phyloP scores from a whole-genome alignment of 2,797 vertebrate genomes.

The Bufotes viridis region DNA sequence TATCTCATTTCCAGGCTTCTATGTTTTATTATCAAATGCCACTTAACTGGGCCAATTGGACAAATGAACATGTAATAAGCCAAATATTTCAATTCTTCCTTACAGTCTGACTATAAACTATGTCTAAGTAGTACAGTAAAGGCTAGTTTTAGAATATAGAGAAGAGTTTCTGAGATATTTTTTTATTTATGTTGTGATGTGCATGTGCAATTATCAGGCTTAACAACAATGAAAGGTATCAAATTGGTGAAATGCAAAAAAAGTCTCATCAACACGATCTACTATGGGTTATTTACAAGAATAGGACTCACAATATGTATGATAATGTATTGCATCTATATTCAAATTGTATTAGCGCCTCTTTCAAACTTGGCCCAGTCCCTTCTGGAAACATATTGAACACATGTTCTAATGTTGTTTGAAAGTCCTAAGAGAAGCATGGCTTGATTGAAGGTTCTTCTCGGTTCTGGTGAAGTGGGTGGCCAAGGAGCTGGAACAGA shows the following conservation, averaged over 20 bases:
- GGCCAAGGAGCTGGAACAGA: conserved; percentile 75
- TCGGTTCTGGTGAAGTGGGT: conserved; percentile 72
- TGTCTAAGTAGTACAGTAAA: background rate
- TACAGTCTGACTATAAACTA: background rate
- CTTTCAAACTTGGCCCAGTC: conserved; percentile 64
- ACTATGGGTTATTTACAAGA: background rate
- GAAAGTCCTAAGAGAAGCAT: conserved; percentile 68
- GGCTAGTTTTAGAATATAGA: background rate
- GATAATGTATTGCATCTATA: conserved; percentile 26
- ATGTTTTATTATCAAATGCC: conserved; percentile 7
- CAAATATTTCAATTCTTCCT: background rate
- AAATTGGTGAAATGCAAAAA: background rate
- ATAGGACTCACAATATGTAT: background rate
- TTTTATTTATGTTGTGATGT: background rate
- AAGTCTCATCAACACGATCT: background rate
- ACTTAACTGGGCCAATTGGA: conserved; percentile 3
- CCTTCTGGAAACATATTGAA: conserved; percentile 68
- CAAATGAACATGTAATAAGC: background rate
- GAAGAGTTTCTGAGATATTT: background rate
- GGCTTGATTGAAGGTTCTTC: conserved; percentile 71
- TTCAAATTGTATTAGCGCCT: conserved; percentile 41
- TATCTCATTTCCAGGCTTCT: conserved; percentile 35
- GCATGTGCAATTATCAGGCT: background rate
- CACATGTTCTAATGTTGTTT: conserved; percentile 70
- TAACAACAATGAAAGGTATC: background rate